Conservation (phyloP, 92 coral and sea anemone genomes). For the Paragorgia papillata region DNA sequence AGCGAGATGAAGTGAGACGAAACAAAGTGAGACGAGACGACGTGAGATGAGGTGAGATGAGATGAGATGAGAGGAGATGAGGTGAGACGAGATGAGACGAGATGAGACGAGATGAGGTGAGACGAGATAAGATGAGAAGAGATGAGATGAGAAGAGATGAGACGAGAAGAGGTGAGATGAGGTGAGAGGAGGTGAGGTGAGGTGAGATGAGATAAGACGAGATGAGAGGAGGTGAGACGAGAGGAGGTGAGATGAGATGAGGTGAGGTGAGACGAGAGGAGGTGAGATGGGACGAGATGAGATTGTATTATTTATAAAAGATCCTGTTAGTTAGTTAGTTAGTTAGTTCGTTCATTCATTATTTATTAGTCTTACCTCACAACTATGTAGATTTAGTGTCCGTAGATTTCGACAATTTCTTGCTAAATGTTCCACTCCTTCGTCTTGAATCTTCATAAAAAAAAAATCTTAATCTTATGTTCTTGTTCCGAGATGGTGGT, state of each 20-base stretch:
- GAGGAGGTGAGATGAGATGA: neutral
- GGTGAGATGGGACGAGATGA: neutral
- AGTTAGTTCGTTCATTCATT: too few relatives aligned
- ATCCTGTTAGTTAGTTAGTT: too few relatives aligned
- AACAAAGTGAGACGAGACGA: neutral
- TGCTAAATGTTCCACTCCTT: slow-evolving; percentile 84
- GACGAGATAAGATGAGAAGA: neutral
- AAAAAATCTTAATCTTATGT: too few relatives aligned
- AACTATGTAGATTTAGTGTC: slow-evolving; percentile 82
- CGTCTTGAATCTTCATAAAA: slow-evolving; percentile 76
- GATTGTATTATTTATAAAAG: too few relatives aligned
- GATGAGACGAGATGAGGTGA: neutral
- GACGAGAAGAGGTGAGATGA: neutral
- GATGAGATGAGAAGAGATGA: neutral
- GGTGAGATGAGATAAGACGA: neutral
- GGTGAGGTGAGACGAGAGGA: neutral
- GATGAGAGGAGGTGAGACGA: neutral
- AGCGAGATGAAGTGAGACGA: neutral
- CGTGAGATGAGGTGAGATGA: neutral
- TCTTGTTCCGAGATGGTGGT: too few relatives aligned
- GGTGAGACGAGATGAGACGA: neutral
- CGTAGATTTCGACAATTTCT: slow-evolving; percentile 72
- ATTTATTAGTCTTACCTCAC: slow-evolving; percentile 92
- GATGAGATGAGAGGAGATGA: neutral
- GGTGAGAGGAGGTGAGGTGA: neutral